phyloP scores from a whole-genome alignment of 2,113 vertebrate genomes.

The Neolamprologus cancellatus region DNA sequence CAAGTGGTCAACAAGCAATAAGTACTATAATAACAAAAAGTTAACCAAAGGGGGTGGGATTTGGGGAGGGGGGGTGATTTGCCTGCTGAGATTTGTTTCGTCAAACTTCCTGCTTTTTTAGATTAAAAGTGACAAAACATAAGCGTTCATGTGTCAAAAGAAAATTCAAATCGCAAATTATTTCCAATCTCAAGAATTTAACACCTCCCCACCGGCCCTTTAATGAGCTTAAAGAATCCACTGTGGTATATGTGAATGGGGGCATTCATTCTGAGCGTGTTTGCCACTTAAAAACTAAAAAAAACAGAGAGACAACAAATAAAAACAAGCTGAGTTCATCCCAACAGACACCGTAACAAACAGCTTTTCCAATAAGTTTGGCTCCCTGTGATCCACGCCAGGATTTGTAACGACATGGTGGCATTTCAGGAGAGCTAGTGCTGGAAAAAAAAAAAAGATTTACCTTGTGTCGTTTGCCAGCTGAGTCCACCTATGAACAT shows the following conservation, averaged over 20 bases:
- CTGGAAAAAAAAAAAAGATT: conserved; percentile 43
- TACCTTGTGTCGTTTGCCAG: conserved; percentile 97
- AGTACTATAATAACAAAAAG: background rate
- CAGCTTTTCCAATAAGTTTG: background rate
- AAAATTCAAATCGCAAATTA: background rate
- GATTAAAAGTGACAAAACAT: background rate
- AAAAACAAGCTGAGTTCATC: background rate
- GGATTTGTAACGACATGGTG: background rate
- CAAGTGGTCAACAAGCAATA: background rate
- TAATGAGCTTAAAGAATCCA: background rate
- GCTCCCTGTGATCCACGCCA: background rate
- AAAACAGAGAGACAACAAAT: background rate
- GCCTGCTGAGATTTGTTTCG: background rate
- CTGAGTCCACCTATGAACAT: conserved; percentile 97
- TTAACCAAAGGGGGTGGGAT: background rate
- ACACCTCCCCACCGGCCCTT: background rate
- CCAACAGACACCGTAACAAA: background rate
- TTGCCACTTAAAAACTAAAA: background rate
- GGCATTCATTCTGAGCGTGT: conserved; percentile 27
- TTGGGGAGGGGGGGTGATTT: background rate
- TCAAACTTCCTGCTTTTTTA: background rate
- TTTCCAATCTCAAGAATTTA: background rate
- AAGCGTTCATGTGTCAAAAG: background rate
- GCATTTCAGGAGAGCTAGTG: background rate
- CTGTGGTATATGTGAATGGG: conserved; percentile 21